Evolutionary conservation across 2,113 vertebrate species (phyloP).

Genomic region (Lepus europaeus): DNA sequence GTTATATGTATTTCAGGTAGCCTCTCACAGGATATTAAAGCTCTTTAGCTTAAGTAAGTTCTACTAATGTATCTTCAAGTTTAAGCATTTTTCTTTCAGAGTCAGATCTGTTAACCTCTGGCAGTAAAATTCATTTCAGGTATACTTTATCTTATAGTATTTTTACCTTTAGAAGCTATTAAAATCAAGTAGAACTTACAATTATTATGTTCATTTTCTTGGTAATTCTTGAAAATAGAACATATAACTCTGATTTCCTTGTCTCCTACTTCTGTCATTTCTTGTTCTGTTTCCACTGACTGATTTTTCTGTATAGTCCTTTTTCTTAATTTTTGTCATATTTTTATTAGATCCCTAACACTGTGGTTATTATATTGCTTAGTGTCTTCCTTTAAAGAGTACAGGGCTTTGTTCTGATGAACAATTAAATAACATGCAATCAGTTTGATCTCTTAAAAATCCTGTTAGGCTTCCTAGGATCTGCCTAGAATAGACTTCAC

Average conservation of each 20-base stretch:
- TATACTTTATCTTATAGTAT: neutral
- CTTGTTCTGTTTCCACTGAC: neutral
- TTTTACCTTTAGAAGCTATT: no score
- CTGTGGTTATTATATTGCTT: neutral
- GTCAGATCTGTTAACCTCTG: neutral
- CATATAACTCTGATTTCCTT: conserved; percentile 17
- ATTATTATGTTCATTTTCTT: neutral
- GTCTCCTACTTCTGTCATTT: conserved; percentile 30
- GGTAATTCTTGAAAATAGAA: conserved; percentile 9
- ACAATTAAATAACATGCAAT: neutral
- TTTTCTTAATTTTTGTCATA: conserved; percentile 22
- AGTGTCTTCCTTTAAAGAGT: neutral
- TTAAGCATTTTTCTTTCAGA: neutral
- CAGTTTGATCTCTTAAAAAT: neutral
- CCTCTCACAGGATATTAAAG: neutral
- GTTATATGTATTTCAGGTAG: neutral
- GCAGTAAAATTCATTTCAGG: neutral
- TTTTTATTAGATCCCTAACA: conserved; percentile 38
- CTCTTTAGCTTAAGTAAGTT: neutral
- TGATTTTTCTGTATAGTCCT: neutral
- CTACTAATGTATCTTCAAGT: neutral
- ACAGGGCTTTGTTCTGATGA: neutral
- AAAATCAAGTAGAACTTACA: no score
- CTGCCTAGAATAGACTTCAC: neutral
- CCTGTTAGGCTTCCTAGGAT: neutral